Evolutionary conservation across 2,113 vertebrate genomes (phyloP).

Genomic region (Myrmecophaga tridactyla): DNA sequence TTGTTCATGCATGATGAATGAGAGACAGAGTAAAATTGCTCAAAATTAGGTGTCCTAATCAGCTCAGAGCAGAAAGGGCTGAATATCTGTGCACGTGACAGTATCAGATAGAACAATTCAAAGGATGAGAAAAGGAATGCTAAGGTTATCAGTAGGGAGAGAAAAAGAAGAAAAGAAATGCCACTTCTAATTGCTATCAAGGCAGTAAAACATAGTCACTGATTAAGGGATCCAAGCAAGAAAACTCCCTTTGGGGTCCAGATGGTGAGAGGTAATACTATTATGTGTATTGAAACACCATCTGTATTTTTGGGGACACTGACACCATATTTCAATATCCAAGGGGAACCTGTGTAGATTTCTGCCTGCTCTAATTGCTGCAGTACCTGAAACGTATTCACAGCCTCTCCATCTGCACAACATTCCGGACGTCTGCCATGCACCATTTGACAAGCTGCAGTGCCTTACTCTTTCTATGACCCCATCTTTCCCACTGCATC

Average conservation of each 20-base stretch:
- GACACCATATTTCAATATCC: conserved; percentile 58
- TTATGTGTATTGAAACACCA: conserved; percentile 58
- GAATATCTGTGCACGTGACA: neutral
- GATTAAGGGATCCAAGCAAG: conserved; percentile 48
- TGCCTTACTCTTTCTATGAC: conserved; percentile 48
- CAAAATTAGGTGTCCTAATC: conserved; percentile 34
- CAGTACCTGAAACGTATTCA: conserved; percentile 54
- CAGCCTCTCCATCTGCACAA: conserved; percentile 50
- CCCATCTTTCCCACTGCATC: conserved; percentile 43
- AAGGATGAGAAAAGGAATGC: conserved; percentile 1
- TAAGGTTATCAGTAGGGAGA: neutral
- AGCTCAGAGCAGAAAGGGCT: neutral
- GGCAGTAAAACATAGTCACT: conserved; percentile 43
- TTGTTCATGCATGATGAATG: conserved; percentile 47
- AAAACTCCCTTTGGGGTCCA: conserved; percentile 45
- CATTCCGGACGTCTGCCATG: neutral
- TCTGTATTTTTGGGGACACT: conserved; percentile 69
- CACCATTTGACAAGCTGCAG: conserved; percentile 32
- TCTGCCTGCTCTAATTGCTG: conserved; percentile 52
- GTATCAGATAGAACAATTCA: neutral
- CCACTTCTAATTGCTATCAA: conserved; percentile 48
- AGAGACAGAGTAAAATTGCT: conserved; percentile 33
- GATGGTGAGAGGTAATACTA: conserved; percentile 60
- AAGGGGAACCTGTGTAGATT: conserved; percentile 39
- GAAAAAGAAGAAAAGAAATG: neutral